Conservation (phyloP, 2,888 invertebrate species). For the Mesorhabditis spiculigera region DNA sequence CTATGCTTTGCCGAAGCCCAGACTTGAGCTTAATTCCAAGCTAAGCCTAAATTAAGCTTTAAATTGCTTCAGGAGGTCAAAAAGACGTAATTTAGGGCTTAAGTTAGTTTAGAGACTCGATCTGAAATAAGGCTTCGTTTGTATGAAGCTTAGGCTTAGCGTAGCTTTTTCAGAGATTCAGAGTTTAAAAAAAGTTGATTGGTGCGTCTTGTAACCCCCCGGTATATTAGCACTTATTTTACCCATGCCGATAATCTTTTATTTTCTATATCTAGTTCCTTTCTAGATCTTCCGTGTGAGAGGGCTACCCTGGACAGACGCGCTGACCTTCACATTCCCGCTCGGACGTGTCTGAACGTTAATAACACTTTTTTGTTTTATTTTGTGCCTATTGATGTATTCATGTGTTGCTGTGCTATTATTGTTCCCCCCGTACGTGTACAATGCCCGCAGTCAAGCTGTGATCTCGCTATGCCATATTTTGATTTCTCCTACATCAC, state of each 20-base stretch:
- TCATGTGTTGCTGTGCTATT: not conserved
- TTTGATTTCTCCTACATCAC: too few species aligned
- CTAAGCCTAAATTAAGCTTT: too few species aligned
- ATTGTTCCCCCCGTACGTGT: not conserved
- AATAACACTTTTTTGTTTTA: not conserved
- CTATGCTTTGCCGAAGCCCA: too few species aligned
- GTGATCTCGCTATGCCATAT: too few species aligned
- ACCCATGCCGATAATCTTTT: not conserved
- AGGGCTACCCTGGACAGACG: conserved; percentile 36
- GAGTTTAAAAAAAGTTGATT: too few species aligned
- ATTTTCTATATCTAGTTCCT: not conserved
- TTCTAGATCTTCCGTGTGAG: conserved; percentile 32
- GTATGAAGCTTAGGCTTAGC: too few species aligned
- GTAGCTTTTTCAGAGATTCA: too few species aligned
- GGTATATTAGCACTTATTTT: not conserved
- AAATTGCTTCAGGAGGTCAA: too few species aligned
- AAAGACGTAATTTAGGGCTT: too few species aligned
- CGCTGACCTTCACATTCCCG: conserved; percentile 33
- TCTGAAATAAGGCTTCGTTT: too few species aligned
- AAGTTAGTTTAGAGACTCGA: too few species aligned
- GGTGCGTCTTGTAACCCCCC: not conserved
- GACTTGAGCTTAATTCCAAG: too few species aligned
- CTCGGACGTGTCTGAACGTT: conserved; percentile 26
- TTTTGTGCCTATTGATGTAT: not conserved
- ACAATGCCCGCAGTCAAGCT: not conserved